phyloP scores from a whole-genome alignment of 2,113 vertebrate species.

The Cyprinodon tularosa region DNA sequence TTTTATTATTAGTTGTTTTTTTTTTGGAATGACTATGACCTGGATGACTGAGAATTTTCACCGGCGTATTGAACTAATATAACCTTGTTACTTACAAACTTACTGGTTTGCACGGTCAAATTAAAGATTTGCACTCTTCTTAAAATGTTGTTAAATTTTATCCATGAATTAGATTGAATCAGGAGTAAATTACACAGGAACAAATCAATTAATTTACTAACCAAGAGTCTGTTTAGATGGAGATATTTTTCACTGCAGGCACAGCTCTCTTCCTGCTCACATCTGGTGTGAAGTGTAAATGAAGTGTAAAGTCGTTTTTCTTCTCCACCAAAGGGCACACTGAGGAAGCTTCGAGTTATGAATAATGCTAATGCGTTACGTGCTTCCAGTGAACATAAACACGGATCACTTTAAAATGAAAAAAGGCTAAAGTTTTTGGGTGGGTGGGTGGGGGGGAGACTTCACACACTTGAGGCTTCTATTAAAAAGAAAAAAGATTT shows the following conservation, averaged over 20 bases:
- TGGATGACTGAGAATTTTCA: too few relatives aligned
- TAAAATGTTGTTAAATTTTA: slow-evolving; percentile 28
- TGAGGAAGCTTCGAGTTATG: slow-evolving; percentile 47
- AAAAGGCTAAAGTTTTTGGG: slow-evolving; percentile 35
- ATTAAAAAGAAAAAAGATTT: slow-evolving; percentile 4
- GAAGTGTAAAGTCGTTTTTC: slow-evolving; percentile 54
- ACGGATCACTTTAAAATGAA: slow-evolving; percentile 58
- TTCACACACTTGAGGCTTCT: slow-evolving; percentile 35
- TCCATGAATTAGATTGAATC: slow-evolving; percentile 38
- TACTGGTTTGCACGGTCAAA: slow-evolving; percentile 31
- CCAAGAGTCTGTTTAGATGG: slow-evolving; percentile 31
- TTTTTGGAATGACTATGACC: too few relatives aligned
- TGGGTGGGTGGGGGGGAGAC: slow-evolving; percentile 2
- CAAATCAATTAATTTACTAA: slow-evolving; percentile 45
- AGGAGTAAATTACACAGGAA: slow-evolving; percentile 29
- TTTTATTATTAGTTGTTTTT: too few relatives aligned
- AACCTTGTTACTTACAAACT: slow-evolving; percentile 6
- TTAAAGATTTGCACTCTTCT: slow-evolving; percentile 4
- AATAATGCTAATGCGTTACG: slow-evolving; percentile 71
- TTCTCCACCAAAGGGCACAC: slow-evolving; percentile 49
- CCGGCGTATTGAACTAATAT: neutral
- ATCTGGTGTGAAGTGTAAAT: slow-evolving; percentile 43
- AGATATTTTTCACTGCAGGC: slow-evolving; percentile 42
- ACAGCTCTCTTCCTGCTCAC: slow-evolving; percentile 31
- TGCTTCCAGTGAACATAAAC: slow-evolving; percentile 63